Percentiles rank a stretch among this genome's conserved stretches.
Conservation (phyloP, 1,140 invertebrate genomes). For the Anoplophora glabripennis region DNA sequence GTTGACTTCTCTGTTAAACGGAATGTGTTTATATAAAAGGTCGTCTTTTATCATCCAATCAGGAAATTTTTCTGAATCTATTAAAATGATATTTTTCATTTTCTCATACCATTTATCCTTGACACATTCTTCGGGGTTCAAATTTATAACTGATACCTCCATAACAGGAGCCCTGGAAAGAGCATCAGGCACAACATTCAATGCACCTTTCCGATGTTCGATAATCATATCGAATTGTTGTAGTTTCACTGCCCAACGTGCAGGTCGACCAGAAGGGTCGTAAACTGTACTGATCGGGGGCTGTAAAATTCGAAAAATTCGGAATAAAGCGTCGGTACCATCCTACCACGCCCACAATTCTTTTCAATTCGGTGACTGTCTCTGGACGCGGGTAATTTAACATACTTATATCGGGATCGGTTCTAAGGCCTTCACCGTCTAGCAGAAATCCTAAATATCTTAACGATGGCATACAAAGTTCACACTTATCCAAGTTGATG, state of each 20-base stretch:
- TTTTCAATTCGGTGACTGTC: conserved; percentile 36
- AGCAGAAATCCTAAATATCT: conserved; percentile 46
- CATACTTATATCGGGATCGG: conserved; percentile 34
- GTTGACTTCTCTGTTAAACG: background rate
- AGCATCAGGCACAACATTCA: conserved; percentile 16
- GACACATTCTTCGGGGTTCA: background rate
- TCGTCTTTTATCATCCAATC: conserved; percentile 14
- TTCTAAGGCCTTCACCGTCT: conserved; percentile 37
- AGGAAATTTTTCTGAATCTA: conserved; percentile 16
- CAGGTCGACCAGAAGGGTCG: conserved; percentile 1
- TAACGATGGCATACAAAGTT: conserved; percentile 36
- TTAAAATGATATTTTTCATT: background rate
- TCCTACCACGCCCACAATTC: background rate
- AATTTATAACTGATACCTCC: background rate
- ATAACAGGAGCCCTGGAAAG: background rate
- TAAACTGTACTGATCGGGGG: conserved; percentile 48
- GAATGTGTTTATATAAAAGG: conserved; percentile 16
- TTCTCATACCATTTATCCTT: conserved; percentile 10
- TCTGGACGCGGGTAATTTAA: conserved; percentile 33
- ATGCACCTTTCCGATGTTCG: conserved; percentile 1
- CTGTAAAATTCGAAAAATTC: conserved; percentile 42
- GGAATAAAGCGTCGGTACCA: conserved; percentile 52
- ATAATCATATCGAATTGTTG: background rate
- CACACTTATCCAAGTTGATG: conserved; percentile 6
- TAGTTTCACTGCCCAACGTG: conserved; percentile 8